phyloP scores from a whole-genome alignment of 2,113 vertebrate species.

The Vulpes ferrilata region DNA sequence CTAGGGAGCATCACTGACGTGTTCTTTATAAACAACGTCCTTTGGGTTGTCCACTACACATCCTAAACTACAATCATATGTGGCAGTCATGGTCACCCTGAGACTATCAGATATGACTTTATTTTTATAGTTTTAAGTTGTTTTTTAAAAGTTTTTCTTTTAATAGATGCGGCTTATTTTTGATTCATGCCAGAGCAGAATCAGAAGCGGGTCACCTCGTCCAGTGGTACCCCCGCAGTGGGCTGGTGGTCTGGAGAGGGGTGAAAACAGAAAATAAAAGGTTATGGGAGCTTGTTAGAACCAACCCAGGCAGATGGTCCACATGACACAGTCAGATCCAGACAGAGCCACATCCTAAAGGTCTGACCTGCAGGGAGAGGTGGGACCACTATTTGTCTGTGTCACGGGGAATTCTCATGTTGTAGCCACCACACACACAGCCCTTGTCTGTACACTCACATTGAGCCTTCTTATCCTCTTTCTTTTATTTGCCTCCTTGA shows the following conservation, averaged over 20 bases:
- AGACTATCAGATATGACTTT: neutral
- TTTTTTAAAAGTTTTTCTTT: neutral
- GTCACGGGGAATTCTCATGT: rapidly evolving
- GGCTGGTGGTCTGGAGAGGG: neutral
- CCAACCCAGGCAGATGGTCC: neutral
- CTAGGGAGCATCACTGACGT: neutral
- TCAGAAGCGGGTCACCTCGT: too few relatives aligned
- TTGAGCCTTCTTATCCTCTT: neutral
- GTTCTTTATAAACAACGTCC: neutral
- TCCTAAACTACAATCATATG: neutral
- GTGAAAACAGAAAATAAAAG: neutral
- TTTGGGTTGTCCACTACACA: too few relatives aligned
- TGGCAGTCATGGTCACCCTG: neutral
- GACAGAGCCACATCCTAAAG: neutral
- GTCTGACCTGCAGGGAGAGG: too few relatives aligned
- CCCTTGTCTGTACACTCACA: rapidly evolving
- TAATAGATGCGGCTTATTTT: neutral
- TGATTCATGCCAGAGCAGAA: neutral
- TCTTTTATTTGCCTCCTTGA: neutral
- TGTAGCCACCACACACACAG: neutral
- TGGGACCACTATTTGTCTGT: neutral
- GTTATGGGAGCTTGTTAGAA: neutral
- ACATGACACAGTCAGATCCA: neutral
- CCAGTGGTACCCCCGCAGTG: neutral
- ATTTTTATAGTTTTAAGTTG: neutral